These are phyloP conservation scores for Paragorgia papillata DNA, from an alignment of 92 coral and sea anemone genomes.

Conservation along the genomic window DNA sequence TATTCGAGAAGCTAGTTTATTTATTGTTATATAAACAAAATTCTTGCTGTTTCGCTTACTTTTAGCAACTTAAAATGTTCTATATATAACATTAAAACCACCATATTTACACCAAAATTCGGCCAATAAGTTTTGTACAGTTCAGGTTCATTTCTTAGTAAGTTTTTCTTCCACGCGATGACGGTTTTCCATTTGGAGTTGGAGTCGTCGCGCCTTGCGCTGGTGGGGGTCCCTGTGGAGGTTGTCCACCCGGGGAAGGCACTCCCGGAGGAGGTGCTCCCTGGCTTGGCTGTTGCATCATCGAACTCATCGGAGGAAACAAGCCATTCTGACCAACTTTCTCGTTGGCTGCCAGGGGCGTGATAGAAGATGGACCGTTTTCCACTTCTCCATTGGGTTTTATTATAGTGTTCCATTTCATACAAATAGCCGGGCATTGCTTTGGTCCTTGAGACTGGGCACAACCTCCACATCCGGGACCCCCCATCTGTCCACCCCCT, in stretches of 20 bases:
- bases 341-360: slow-evolving; percentile 36
- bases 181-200: slow-evolving; percentile 2
- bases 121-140: slow-evolving; percentile 22
- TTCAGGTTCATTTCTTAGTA: neutral
- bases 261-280: neutral
- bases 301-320: slow-evolving; percentile 31
- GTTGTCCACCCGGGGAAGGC: slow-evolving; percentile 9
- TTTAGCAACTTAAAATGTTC: neutral
- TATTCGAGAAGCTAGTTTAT: neutral
- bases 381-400: slow-evolving; percentile 37
- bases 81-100: no score
- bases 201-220: slow-evolving; percentile 3
- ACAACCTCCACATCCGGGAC: slow-evolving; percentile 48
- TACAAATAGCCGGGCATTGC: slow-evolving; percentile 39
- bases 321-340: slow-evolving; percentile 33
- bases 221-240: slow-evolving; percentile 36
- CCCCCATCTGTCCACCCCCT: slow-evolving; percentile 36
- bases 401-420: slow-evolving; percentile 39
- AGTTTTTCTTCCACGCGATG: neutral
- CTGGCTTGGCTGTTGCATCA: neutral
- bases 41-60: neutral
- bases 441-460: slow-evolving; percentile 38
- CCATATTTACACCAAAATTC: slow-evolving; percentile 41
- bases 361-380: slow-evolving; percentile 28
- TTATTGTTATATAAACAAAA: neutral